Percentiles rank a stretch among this genome's conserved stretches.
phyloP scores from a whole-genome alignment of 1,140 invertebrate genomes.

The Palaemon carinicauda region DNA sequence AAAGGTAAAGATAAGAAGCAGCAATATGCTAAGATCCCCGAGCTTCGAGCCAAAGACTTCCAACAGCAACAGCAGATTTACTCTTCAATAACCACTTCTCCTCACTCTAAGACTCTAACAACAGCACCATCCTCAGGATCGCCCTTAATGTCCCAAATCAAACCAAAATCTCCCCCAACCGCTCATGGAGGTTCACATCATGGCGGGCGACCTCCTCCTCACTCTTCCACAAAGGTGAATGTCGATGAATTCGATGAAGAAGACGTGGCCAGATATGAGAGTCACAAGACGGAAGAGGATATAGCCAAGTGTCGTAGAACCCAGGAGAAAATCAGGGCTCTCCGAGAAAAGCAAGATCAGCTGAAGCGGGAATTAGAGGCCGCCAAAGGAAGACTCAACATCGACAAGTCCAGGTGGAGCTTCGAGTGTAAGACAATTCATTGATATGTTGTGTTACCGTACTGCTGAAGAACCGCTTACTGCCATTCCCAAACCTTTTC shows the following conservation, averaged over 20 bases:
- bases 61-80: not conserved
- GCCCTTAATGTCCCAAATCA: not conserved
- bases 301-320: slow-evolving; percentile 48
- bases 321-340: slow-evolving; percentile 67
- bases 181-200: not conserved
- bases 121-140: not conserved
- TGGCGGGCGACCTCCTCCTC: not conserved
- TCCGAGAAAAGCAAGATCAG: slow-evolving; percentile 68
- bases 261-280: slow-evolving; percentile 55
- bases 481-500: not conserved
- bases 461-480: not conserved
- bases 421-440: slow-evolving; percentile 69
- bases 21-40: not conserved
- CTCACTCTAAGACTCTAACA: slow-evolving; percentile 15
- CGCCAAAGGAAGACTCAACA: slow-evolving; percentile 65
- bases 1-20: not conserved
- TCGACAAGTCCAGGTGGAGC: slow-evolving; percentile 70
- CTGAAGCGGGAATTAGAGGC: slow-evolving; percentile 68
- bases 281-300: slow-evolving; percentile 48
- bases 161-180: not conserved
- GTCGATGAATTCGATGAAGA: slow-evolving; percentile 51
- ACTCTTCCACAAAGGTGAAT: not conserved
- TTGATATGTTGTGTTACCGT: slow-evolving; percentile 51
- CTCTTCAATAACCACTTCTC: not conserved
- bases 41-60: not conserved